Evolutionary conservation across 1,140 invertebrate genomes (phyloP), one percentile per base, ranked within the genome.

Genomic region (Conus ventricosus): DNA sequence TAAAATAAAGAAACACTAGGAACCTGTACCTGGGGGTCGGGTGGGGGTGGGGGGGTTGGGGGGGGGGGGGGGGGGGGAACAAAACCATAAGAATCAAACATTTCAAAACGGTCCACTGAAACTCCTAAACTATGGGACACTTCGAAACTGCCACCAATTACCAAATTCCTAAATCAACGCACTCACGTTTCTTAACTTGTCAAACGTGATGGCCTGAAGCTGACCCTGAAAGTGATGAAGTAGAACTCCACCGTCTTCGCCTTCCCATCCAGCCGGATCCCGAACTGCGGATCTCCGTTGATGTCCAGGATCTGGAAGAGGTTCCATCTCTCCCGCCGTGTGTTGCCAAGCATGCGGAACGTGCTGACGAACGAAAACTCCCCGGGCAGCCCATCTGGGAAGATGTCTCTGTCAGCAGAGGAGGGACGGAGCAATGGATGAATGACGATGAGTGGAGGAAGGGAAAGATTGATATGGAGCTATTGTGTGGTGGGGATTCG

Each of bases 311-410:
- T 96, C 57, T 96, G 95, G 85, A 98, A 95, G 23, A 98, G 94
- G 91, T 97, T 96, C 97, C 97, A 98, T 0, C 96, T 94, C 39
- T 95, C 94, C 91, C 96, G 96, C 1, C 96, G 95, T n/a, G 96
- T 93, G 91, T 96, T 96, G 39, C 88, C 88, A 63, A 96, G 95
- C 67, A 96, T 96, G 75, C 96, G 95, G 92, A 97, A 96, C 4
- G 97, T 97, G 89, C 96, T 96, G 71, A 97, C 96, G 90, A 97
- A 96, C 17, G 97, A 97, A 93, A 97, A 97, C 93, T 97, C 96
- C 67, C 97, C 96, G 4, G 97, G 97, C 82, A 97, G 93, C 11
- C 97, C 97, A 88, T 95, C 94, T 5, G 97, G 96, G 93, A 97
- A 97, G 84, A 97, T 95, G 78, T 96, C 95, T 90, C 97, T 97